Conservation (phyloP, 2,113 vertebrate genomes). For the Speoplatyrhinus poulsoni region DNA sequence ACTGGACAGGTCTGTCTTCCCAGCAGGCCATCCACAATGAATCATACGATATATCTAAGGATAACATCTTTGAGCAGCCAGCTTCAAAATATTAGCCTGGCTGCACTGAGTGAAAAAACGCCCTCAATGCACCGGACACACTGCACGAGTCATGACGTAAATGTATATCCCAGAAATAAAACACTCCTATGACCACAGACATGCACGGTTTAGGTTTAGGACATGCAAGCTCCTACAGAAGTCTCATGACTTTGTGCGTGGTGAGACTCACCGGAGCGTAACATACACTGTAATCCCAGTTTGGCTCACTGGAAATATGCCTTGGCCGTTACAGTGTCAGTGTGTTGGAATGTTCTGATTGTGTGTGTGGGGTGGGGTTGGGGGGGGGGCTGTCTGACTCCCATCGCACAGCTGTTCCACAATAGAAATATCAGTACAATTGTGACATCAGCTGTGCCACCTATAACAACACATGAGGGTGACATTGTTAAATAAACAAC, state of each 20-base stretch:
- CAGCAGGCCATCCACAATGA: background rate
- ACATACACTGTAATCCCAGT: slow-evolving; percentile 42
- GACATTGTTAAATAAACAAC: no score
- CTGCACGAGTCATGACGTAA: background rate
- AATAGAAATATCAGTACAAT: no score
- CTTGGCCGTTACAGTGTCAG: slow-evolving; percentile 66
- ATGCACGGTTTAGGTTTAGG: background rate
- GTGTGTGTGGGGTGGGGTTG: no score
- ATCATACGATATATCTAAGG: background rate
- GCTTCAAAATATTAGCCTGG: background rate
- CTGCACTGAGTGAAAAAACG: background rate
- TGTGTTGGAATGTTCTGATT: slow-evolving; percentile 75
- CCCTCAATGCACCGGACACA: background rate
- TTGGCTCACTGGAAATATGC: slow-evolving; percentile 40
- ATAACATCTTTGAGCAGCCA: background rate
- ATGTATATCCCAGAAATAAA: background rate
- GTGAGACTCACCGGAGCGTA: slow-evolving; percentile 6
- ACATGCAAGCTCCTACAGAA: slow-evolving; percentile 6
- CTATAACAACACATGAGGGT: no score
- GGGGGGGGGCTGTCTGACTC: no score
- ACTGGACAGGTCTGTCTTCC: no score
- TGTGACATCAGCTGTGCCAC: no score
- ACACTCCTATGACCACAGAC: slow-evolving; percentile 5
- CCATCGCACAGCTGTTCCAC: no score
- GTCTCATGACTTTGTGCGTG: slow-evolving; percentile 16